These are phyloP conservation scores for Morone saxatilis DNA, from an alignment of 2,113 vertebrate genomes.

Conservation along the genomic window DNA sequence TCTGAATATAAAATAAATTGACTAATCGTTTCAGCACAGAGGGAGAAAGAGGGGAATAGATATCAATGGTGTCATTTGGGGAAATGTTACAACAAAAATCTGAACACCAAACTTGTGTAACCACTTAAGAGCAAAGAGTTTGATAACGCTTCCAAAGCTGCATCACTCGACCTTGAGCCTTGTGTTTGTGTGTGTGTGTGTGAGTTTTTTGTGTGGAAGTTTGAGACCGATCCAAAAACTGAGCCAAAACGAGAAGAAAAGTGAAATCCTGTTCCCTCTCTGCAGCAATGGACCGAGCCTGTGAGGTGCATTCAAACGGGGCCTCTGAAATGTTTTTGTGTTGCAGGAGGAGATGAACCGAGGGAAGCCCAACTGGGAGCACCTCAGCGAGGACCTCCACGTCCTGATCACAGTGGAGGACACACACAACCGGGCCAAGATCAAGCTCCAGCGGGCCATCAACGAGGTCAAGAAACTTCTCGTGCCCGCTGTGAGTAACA, in stretches of 20 bases:
- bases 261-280: conserved; percentile 54
- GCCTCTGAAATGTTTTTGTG: conserved; percentile 48
- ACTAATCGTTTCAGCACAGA: background rate
- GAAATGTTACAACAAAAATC: conserved; percentile 6
- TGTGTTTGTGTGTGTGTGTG: too few species aligned
- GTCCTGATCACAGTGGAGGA: conserved; percentile 98
- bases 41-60: background rate
- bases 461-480: conserved; percentile 96
- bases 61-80: background rate
- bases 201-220: background rate
- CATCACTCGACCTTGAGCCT: conserved; percentile 58
- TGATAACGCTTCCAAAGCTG: conserved; percentile 27
- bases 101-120: conserved; percentile 45
- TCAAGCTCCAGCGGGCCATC: conserved; percentile 95
- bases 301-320: conserved; percentile 51
- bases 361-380: conserved; percentile 98
- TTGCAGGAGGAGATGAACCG: conserved; percentile 95
- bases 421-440: conserved; percentile 96
- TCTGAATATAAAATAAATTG: background rate
- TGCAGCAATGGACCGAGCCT: conserved; percentile 4
- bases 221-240: conserved; percentile 44
- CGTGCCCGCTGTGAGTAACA: conserved; percentile 93
- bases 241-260: conserved; percentile 60
- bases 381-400: conserved; percentile 97
- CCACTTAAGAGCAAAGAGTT: conserved; percentile 31